phyloP scores from a whole-genome alignment of 2,797 vertebrate species.

The Peromyscus nudipes region DNA sequence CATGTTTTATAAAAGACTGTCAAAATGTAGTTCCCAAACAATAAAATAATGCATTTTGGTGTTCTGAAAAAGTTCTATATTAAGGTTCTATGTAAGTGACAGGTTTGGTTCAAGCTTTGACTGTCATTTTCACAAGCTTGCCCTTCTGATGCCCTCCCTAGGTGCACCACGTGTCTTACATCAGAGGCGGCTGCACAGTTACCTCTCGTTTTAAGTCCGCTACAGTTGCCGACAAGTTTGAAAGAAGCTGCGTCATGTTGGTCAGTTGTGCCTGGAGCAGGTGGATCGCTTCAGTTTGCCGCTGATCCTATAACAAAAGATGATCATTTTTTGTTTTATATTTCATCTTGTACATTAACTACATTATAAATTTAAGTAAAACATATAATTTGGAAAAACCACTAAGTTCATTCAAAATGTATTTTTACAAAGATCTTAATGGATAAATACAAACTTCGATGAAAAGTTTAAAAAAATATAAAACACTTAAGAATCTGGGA shows the following conservation, averaged over 20 bases:
- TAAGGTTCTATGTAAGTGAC: conserved; percentile 41
- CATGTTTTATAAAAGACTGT: conserved; percentile 31
- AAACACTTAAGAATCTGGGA: neutral
- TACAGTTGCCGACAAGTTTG: conserved; percentile 94
- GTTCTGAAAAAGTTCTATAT: conserved; percentile 35
- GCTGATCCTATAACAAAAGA: conserved; percentile 92
- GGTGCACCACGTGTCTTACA: neutral
- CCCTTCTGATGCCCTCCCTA: neutral
- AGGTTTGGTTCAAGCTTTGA: conserved; percentile 19
- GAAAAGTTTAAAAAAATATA: conserved; percentile 16
- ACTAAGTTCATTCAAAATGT: neutral
- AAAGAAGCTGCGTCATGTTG: conserved; percentile 95
- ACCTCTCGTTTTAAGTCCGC: conserved; percentile 95
- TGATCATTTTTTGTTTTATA: neutral
- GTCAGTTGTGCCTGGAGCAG: conserved; percentile 95
- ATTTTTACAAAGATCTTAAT: conserved; percentile 60
- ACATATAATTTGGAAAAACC: conserved; percentile 47
- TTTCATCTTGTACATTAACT: conserved; percentile 51
- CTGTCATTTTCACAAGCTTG: neutral
- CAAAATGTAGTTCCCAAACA: neutral
- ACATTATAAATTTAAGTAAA: conserved; percentile 46
- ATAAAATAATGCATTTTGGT: conserved; percentile 16
- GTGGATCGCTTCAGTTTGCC: conserved; percentile 97
- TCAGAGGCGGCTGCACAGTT: conserved; percentile 32
- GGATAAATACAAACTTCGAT: conserved; percentile 8